Evolutionary conservation across 2,888 invertebrate genomes (phyloP).

Genomic region (Chouioia cunea): DNA sequence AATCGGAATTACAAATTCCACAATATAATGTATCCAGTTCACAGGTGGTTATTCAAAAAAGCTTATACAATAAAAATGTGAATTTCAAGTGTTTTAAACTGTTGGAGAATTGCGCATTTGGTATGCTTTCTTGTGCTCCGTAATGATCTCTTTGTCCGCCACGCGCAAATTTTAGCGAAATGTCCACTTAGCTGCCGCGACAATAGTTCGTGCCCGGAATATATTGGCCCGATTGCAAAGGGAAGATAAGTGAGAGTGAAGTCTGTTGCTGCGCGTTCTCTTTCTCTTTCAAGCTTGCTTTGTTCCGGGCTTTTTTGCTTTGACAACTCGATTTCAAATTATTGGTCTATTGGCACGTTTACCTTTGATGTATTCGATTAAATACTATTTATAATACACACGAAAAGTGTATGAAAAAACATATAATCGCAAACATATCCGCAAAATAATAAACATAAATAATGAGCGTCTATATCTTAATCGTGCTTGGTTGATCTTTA

Average conservation of each 20-base stretch:
- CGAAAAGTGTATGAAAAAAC: too few relatives aligned
- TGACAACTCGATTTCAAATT: constrained; percentile 10
- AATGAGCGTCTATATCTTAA: too few relatives aligned
- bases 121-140: constrained; percentile 59
- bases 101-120: constrained; percentile 51
- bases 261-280: constrained; percentile 39
- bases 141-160: constrained; percentile 66
- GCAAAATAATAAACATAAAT: too few relatives aligned
- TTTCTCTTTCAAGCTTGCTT: constrained; percentile 39
- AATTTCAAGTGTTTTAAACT: constrained; percentile 65
- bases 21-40: constrained; percentile 49
- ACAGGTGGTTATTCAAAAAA: constrained; percentile 45
- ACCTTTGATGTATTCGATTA: too few relatives aligned
- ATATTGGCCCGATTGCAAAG: constrained; percentile 63
- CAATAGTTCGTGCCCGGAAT: constrained; percentile 64
- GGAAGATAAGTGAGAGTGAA: constrained; percentile 59
- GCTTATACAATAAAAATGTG: constrained; percentile 63
- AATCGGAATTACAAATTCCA: too few relatives aligned
- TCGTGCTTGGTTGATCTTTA: too few relatives aligned
- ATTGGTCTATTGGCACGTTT: too few relatives aligned
- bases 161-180: constrained; percentile 60
- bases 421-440: too few relatives aligned
- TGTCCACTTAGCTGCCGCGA: constrained; percentile 62
- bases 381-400: too few relatives aligned
- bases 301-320: constrained; percentile 17